Evolutionary conservation across 2,113 vertebrate species (phyloP).

Genomic region (Hydrolagus affinis): DNA sequence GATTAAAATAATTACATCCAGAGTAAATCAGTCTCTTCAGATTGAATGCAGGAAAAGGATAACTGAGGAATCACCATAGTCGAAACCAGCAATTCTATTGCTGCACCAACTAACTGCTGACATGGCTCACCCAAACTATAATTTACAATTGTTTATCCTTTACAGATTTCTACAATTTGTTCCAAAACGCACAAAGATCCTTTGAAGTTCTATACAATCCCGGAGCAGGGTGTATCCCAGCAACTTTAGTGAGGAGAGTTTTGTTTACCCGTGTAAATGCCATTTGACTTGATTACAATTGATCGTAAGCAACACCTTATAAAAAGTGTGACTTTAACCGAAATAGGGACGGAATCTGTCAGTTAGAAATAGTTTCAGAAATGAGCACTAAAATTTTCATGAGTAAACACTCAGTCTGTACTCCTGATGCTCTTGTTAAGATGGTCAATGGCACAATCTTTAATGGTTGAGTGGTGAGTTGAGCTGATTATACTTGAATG

Average conservation of each 20-base stretch:
- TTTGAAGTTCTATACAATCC: constrained; percentile 18
- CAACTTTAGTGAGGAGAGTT: neutral
- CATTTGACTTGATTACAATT: neutral
- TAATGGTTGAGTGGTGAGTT: too few relatives aligned
- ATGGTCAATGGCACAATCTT: too few relatives aligned
- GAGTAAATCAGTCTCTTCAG: neutral
- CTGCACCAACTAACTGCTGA: constrained; percentile 7
- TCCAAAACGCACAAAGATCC: constrained; percentile 4
- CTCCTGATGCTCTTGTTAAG: too few relatives aligned
- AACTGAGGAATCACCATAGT: constrained; percentile 17
- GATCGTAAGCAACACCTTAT: neutral
- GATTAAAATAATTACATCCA: neutral
- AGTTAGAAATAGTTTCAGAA: neutral
- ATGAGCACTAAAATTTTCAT: neutral
- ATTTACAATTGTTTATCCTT: constrained; percentile 32
- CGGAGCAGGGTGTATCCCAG: neutral
- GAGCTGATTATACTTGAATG: too few relatives aligned
- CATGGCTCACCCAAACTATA: neutral
- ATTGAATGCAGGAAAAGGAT: neutral
- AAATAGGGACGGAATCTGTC: neutral
- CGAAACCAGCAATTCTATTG: neutral
- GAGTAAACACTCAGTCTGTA: too few relatives aligned
- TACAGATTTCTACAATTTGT: constrained; percentile 8
- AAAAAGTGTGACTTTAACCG: neutral
- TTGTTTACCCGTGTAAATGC: neutral